phyloP scores from a whole-genome alignment of 37 sponge, comb jelly and placozoan species.

The Axinella damicornis region DNA sequence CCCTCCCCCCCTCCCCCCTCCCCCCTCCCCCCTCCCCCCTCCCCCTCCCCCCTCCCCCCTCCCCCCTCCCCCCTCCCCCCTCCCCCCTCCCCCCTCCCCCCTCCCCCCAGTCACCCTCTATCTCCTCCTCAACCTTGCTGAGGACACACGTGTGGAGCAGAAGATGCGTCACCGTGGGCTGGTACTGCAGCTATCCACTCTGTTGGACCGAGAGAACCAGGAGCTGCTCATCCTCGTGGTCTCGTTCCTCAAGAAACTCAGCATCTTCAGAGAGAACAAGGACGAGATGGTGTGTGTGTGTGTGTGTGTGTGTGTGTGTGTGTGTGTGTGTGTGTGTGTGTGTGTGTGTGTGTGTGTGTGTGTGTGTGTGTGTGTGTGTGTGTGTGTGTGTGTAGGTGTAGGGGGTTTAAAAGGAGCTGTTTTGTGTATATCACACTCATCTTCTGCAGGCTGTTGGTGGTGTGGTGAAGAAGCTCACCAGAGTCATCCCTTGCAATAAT shows the following conservation, averaged over 20 bases:
- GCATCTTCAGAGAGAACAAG: conserved; percentile 89
- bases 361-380: too few species aligned
- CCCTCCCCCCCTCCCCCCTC: background rate
- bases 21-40: background rate
- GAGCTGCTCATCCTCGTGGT: conserved; percentile 92
- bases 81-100: background rate
- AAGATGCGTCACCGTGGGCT: conserved; percentile 94
- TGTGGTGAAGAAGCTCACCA: conserved; percentile 68
- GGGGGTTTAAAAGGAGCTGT: too few species aligned
- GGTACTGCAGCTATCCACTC: conserved; percentile 47
- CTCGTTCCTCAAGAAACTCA: conserved; percentile 94
- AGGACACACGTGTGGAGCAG: conserved; percentile 87
- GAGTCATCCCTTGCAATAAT: conserved; percentile 78
- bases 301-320: too few species aligned
- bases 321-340: too few species aligned
- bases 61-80: background rate
- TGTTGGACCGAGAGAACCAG: conserved; percentile 83
- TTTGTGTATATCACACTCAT: too few species aligned
- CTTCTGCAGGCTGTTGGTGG: conserved; percentile 42
- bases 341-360: too few species aligned
- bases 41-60: too few species aligned
- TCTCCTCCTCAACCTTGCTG: conserved; percentile 89
- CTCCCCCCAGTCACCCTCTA: conserved; percentile 77
- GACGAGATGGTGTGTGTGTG: conserved; percentile 81
- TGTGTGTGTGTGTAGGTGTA: too few species aligned